Evolutionary conservation across 2,113 vertebrate genomes (phyloP).

Genomic region (Amblyopsis rosae): DNA sequence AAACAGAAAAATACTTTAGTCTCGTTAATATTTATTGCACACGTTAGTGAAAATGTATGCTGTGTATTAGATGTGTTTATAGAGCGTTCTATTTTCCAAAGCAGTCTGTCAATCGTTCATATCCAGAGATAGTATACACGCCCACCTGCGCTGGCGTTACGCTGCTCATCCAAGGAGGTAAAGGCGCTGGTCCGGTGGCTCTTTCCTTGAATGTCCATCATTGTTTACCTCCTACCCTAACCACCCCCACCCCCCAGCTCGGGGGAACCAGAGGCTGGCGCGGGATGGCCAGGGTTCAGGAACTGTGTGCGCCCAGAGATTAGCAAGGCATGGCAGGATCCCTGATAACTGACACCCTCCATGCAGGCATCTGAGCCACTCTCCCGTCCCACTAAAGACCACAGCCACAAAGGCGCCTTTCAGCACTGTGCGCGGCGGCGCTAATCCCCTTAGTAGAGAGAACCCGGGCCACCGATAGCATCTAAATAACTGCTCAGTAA

Average conservation of each 20-base stretch:
- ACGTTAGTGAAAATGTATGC: no score
- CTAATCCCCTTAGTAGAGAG: conserved; percentile 75
- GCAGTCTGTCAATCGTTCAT: no score
- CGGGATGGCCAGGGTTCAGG: conserved; percentile 72
- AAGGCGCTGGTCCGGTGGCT: conserved; percentile 58
- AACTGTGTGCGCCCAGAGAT: conserved; percentile 72
- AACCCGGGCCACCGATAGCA: conserved; percentile 66
- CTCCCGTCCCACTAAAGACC: conserved; percentile 66
- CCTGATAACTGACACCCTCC: conserved; percentile 78
- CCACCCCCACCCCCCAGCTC: conserved; percentile 9
- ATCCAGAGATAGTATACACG: no score
- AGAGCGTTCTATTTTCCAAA: no score
- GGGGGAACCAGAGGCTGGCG: conserved; percentile 65
- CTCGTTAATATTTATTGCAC: no score
- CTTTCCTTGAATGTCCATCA: conserved; percentile 72
- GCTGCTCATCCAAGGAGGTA: conserved; percentile 55
- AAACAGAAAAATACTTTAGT: no score
- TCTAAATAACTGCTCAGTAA: conserved; percentile 76
- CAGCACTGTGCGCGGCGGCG: conserved; percentile 57
- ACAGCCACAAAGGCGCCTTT: conserved; percentile 72
- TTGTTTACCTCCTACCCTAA: conserved; percentile 44
- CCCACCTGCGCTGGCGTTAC: conserved; percentile 20
- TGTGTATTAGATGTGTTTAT: no score
- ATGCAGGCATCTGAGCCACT: conserved; percentile 67
- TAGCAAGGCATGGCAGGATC: conserved; percentile 75